Base-by-base conservation (phyloP, 2,113 vertebrate species). In the Stigmatopora argus region DNA sequence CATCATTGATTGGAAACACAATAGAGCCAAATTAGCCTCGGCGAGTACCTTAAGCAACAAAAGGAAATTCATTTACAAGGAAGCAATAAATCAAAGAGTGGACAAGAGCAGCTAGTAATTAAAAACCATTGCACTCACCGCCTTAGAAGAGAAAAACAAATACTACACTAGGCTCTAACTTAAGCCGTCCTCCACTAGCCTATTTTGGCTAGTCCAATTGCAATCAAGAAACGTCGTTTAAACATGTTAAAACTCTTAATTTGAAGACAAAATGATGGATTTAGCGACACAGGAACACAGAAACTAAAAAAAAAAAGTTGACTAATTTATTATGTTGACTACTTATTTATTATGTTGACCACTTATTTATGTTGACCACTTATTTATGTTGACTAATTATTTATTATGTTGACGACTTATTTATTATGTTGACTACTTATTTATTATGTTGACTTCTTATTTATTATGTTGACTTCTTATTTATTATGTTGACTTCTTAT, bases 1-100 rank as follows among this genome's bases (percentile, higher is more conserved):
- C 38, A 48, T 77, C 47, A 34, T 87, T 72, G 84, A 90, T 83
- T 73, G 45, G 48, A 81, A 78, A 83, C 51, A 18, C 85, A 85
- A 89, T 86, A 77, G 83, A 83, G 65, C 81, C 56, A 35, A 83
- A 69, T 70, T 62, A 71, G 66, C 60, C 51, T 35, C 35, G 48
- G 76, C 52, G 65, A 84, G 66, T 70, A 69, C 58, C 34, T 58
- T 74, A 77, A 79, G 65, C 55, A 79, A 73, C 49, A 77, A 64
- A 31, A 62, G 44, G 56, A 49, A 63, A 10, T 35, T 60, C 52
- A 38, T 55, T 80, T 69, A n/a, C 5, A 10, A 26, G 10, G 45
- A 64, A 3, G 53, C 59, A 60, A 46, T 14, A 46, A 44, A 23
- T 61, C 31, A 72, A 35, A n/a, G 63, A 11, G 57, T 1, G 70